A percentile compares a stretch with the other conserved stretches of the same genome.
These are phyloP conservation scores for Crossocerus cetratus DNA, from an alignment of 2,888 invertebrate species.

Conservation along the genomic window DNA sequence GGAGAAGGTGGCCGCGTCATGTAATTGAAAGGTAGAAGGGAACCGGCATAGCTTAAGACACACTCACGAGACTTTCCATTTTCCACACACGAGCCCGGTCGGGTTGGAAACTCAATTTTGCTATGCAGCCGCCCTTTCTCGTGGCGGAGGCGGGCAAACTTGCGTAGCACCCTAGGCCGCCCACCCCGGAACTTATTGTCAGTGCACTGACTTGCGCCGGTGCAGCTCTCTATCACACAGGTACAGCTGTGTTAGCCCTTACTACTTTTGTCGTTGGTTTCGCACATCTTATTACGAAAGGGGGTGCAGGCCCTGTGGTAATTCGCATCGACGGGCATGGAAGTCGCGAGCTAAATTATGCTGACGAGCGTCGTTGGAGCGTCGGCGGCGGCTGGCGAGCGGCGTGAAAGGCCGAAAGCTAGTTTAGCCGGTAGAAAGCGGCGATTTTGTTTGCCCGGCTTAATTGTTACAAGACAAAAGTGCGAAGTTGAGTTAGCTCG, in stretches of 20 bases:
- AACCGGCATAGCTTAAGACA: slow-evolving; percentile 11
- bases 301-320: slow-evolving; percentile 25
- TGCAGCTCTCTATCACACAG: slow-evolving; percentile 46
- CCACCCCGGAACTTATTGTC: slow-evolving; percentile 50
- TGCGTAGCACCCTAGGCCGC: slow-evolving; percentile 24
- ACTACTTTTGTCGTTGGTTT: slow-evolving; percentile 43
- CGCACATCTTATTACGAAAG: slow-evolving; percentile 27
- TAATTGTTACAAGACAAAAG: slow-evolving; percentile 1
- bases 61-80: slow-evolving; percentile 23
- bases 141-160: slow-evolving; percentile 37
- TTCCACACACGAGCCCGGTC: slow-evolving; percentile 7
- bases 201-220: slow-evolving; percentile 39
- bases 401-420: neutral
- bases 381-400: neutral
- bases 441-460: neutral
- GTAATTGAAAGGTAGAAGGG: neutral
- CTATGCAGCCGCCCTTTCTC: slow-evolving; percentile 24
- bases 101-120: slow-evolving; percentile 13
- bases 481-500: slow-evolving; percentile 1
- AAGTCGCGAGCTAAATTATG: slow-evolving; percentile 29
- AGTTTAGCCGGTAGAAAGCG: neutral
- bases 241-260: no score
- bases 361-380: neutral
- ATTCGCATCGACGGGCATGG: slow-evolving; percentile 30
- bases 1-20: slow-evolving; percentile 3